Evolutionary conservation across 2,888 invertebrate species (phyloP).

Genomic region (Leucophora obtusa): DNA sequence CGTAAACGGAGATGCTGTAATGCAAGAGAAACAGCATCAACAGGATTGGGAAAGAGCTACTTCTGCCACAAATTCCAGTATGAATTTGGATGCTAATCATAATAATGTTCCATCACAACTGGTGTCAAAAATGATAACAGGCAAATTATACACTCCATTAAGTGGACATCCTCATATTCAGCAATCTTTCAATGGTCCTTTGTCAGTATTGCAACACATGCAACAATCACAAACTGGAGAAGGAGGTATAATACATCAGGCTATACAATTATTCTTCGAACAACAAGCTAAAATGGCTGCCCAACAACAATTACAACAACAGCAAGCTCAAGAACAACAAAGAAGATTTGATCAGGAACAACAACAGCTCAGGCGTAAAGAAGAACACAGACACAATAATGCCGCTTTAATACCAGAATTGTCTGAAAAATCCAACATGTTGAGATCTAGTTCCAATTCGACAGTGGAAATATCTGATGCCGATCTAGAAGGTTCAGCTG

Average conservation of each 20-base stretch:
- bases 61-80: conserved; percentile 62
- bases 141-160: no score
- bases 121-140: conserved; percentile 84
- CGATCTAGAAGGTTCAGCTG: conserved; percentile 93
- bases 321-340: conserved; percentile 78
- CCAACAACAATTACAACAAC: conserved; percentile 80
- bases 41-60: conserved; percentile 68
- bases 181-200: conserved; percentile 81
- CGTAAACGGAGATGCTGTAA: conserved; percentile 67
- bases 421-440: conserved; percentile 87
- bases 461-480: conserved; percentile 85
- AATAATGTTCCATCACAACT: conserved; percentile 82
- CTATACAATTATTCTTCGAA: conserved; percentile 87
- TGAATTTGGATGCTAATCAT: conserved; percentile 53
- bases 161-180: conserved; percentile 81
- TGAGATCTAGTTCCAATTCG: conserved; percentile 85
- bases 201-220: conserved; percentile 82
- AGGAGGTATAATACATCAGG: conserved; percentile 81
- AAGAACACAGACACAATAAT: conserved; percentile 73
- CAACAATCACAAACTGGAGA: conserved; percentile 73
- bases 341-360: conserved; percentile 75
- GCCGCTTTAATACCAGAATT: conserved; percentile 83
- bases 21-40: conserved; percentile 70
- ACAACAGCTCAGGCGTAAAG: conserved; percentile 79
- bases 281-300: conserved; percentile 87